These are phyloP conservation scores for Cyprinus carpio DNA, from an alignment of 2,113 vertebrate species.

Conservation along the genomic window DNA sequence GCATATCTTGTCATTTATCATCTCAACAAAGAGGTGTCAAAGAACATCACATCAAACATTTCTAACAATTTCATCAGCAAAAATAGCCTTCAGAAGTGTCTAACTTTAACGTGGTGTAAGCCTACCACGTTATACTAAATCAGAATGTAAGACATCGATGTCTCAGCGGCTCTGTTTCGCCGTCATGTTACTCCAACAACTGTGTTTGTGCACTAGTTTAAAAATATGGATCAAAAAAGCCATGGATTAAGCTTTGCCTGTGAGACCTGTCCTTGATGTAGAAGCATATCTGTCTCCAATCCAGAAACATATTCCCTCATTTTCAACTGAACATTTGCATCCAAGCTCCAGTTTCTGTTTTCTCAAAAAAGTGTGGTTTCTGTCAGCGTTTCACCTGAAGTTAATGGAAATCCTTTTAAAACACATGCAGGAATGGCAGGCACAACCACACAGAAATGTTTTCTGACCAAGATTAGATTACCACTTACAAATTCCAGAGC, in stretches of 20 bases:
- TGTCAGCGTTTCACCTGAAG: neutral
- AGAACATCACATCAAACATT: constrained; percentile 20
- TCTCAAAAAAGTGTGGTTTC: constrained; percentile 2
- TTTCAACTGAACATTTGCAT: constrained; percentile 19
- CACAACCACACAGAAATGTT: constrained; percentile 4
- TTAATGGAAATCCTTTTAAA: constrained; percentile 22
- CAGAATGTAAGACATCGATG: neutral
- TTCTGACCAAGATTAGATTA: constrained; percentile 9
- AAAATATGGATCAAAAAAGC: constrained; percentile 10
- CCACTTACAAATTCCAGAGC: neutral
- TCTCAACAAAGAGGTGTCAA: constrained; percentile 28
- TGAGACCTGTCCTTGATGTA: constrained; percentile 33
- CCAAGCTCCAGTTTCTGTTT: neutral
- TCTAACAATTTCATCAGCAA: constrained; percentile 20
- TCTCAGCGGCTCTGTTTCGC: constrained; percentile 7
- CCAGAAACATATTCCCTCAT: neutral
- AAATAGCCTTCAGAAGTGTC: constrained; percentile 3
- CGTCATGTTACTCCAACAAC: constrained; percentile 1
- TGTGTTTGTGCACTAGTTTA: neutral
- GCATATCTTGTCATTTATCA: constrained; percentile 33
- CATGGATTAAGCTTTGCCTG: constrained; percentile 8
- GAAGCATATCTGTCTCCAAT: constrained; percentile 3
- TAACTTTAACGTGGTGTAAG: neutral
- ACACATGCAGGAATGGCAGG: neutral
- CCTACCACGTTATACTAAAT: neutral